These are phyloP conservation scores for Cotesia congregata DNA, from an alignment of 2,888 invertebrate genomes.

Conservation along the genomic window DNA sequence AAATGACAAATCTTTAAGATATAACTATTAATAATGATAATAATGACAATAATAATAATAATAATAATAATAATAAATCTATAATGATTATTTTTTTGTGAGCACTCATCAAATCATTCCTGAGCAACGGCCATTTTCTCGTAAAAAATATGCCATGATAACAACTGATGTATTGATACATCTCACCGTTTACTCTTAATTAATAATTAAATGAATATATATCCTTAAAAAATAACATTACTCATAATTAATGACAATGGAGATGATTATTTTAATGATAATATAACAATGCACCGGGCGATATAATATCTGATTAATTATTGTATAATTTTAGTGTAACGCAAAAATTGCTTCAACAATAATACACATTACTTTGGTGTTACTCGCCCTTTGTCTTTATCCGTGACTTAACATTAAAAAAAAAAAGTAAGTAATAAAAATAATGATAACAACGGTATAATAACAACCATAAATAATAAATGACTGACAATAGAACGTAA, in stretches of 20 bases:
- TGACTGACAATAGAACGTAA: neutral
- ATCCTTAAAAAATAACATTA: neutral
- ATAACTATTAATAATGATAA: no score
- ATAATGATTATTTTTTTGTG: slow-evolving; percentile 5
- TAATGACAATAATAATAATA: no score
- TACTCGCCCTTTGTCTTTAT: slow-evolving; percentile 26
- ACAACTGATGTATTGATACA: slow-evolving; percentile 40
- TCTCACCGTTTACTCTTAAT: slow-evolving; percentile 32
- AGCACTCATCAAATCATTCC: slow-evolving; percentile 33
- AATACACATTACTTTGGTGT: neutral
- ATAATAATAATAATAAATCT: neutral
- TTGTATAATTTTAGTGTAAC: neutral
- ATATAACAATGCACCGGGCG: slow-evolving; percentile 27
- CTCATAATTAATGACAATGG: neutral
- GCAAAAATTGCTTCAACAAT: slow-evolving; percentile 4
- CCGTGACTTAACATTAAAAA: slow-evolving; percentile 49
- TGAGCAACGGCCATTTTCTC: slow-evolving; percentile 47
- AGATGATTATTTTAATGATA: slow-evolving; percentile 26
- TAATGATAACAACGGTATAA: slow-evolving; percentile 51
- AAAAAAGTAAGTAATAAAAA: slow-evolving; percentile 42
- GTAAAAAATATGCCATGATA: slow-evolving; percentile 33
- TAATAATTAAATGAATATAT: slow-evolving; percentile 13
- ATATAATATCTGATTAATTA: neutral
- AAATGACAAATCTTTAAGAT: no score
- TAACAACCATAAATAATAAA: slow-evolving; percentile 58